These are phyloP conservation scores for Nanorana parkeri DNA, from an alignment of 2,113 vertebrate species.

Conservation along the genomic window DNA sequence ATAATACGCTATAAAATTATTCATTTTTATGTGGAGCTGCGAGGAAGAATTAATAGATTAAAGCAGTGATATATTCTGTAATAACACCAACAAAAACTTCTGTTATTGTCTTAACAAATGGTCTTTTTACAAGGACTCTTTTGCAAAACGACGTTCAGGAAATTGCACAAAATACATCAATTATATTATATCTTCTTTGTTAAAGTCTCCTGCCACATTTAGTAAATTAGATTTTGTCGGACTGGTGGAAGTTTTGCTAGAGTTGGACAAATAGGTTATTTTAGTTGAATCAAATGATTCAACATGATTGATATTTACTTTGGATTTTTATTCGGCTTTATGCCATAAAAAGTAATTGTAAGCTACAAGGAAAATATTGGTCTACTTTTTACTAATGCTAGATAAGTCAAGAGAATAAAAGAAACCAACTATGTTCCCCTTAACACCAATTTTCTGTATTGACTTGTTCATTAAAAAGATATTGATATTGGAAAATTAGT, in stretches of 20 bases:
- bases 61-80: conserved; percentile 36
- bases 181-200: conserved; percentile 46
- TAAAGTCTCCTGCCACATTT: conserved; percentile 52
- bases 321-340: conserved; percentile 15
- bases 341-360: conserved; percentile 1
- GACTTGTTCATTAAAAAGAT: not conserved
- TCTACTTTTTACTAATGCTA: not conserved
- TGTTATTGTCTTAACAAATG: conserved; percentile 55
- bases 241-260: conserved; percentile 42
- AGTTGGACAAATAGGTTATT: conserved; percentile 47
- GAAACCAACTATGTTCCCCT: not conserved
- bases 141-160: conserved; percentile 29
- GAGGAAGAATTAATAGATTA: conserved; percentile 50
- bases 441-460: not conserved
- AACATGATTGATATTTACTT: conserved; percentile 41
- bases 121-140: conserved; percentile 22
- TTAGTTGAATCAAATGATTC: conserved; percentile 52
- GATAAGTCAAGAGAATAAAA: not conserved
- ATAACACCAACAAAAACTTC: conserved; percentile 37
- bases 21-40: conserved; percentile 45
- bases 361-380: conserved; percentile 9
- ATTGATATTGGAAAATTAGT: not conserved
- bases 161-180: conserved; percentile 53
- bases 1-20: conserved; percentile 25
- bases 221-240: conserved; percentile 52